Evolutionary conservation across 2,888 invertebrate species (phyloP).

Genomic region (Calliopum simillimum): DNA sequence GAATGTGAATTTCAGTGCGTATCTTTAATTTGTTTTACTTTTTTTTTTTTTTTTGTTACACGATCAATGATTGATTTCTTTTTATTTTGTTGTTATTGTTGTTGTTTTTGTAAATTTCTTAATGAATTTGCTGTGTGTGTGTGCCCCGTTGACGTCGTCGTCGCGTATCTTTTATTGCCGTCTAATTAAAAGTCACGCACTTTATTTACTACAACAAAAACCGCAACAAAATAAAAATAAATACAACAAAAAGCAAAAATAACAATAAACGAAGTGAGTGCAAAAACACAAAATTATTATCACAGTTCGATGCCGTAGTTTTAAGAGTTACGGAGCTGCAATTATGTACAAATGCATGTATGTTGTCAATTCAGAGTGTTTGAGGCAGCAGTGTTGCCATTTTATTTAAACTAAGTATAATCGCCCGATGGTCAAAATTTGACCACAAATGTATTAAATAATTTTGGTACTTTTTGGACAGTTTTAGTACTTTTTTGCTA

Average conservation of each 20-base stretch:
- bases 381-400: too few species aligned
- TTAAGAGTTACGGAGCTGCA: neutral
- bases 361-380: too few species aligned
- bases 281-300: neutral
- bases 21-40: neutral
- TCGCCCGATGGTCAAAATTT: too few species aligned
- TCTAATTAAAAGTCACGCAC: slow-evolving; percentile 17
- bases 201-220: neutral
- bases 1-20: neutral
- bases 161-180: slow-evolving; percentile 9
- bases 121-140: neutral
- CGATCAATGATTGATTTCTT: slow-evolving; percentile 5
- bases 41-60: neutral
- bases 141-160: neutral
- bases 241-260: neutral
- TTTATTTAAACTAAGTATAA: too few species aligned
- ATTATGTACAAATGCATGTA: too few species aligned
- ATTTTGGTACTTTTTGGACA: too few species aligned
- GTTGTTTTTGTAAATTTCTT: neutral
- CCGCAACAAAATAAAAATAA: neutral
- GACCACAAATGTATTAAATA: too few species aligned
- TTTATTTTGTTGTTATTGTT: neutral
- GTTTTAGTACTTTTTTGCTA: too few species aligned
- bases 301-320: slow-evolving; percentile 8
- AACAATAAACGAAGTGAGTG: neutral